Percentiles rank a stretch among this genome's conserved stretches.
phyloP scores from a whole-genome alignment of 2,797 vertebrate genomes.

The Paratrypauchen microcephalus region DNA sequence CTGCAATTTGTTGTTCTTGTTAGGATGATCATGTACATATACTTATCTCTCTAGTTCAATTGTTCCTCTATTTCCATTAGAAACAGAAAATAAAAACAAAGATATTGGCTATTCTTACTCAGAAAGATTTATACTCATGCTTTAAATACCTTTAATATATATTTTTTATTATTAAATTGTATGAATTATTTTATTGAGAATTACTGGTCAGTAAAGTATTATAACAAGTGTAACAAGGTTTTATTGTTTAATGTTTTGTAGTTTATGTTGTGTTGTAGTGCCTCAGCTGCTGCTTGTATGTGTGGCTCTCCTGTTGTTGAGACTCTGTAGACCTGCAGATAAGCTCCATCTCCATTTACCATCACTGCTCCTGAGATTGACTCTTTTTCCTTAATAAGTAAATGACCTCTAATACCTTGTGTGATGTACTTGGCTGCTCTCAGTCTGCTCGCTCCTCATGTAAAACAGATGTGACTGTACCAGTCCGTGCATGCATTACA shows the following conservation, averaged over 20 bases:
- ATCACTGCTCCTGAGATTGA: conserved; percentile 87
- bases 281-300: conserved; percentile 52
- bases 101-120: not conserved
- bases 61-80: too few relatives aligned
- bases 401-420: conserved; percentile 95
- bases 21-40: too few relatives aligned
- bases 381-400: conserved; percentile 88
- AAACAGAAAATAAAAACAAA: not conserved
- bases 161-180: too few relatives aligned
- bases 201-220: not conserved
- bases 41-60: too few relatives aligned
- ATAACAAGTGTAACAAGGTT: not conserved
- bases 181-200: not conserved
- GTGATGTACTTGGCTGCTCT: conserved; percentile 89
- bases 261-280: conserved; percentile 9
- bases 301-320: conserved; percentile 59
- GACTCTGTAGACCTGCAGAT: conserved; percentile 69
- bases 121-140: not conserved
- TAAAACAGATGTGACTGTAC: conserved; percentile 86
- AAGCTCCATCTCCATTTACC: conserved; percentile 80
- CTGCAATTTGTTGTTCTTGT: too few relatives aligned
- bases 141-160: too few relatives aligned
- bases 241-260: conserved; percentile 18
- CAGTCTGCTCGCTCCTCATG: conserved; percentile 82
- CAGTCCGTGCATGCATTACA: conserved; percentile 43